Conservation (phyloP, 2,888 invertebrate species). For the Sicus ferrugineus region DNA sequence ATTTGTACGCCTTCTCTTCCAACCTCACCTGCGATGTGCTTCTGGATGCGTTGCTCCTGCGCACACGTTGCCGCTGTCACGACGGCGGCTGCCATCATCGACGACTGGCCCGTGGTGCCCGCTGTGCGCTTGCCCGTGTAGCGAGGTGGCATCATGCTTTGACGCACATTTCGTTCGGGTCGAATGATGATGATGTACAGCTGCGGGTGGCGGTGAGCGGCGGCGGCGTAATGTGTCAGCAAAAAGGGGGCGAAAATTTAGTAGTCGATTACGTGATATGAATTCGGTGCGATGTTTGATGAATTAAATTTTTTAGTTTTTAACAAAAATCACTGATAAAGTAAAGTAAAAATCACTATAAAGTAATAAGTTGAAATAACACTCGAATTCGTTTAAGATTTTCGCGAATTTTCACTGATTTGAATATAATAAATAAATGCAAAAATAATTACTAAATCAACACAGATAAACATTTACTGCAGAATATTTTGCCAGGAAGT, state of each 20-base stretch:
- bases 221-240: neutral
- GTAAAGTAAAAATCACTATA: too few species aligned
- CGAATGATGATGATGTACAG: constrained; percentile 88
- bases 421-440: too few species aligned
- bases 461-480: too few species aligned
- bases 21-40: constrained; percentile 67
- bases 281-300: too few species aligned
- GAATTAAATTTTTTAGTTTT: too few species aligned
- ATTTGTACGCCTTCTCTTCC: neutral
- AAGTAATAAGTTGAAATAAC: too few species aligned
- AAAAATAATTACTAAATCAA: too few species aligned
- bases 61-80: constrained; percentile 74
- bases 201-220: constrained; percentile 63
- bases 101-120: constrained; percentile 70
- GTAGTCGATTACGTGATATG: too few species aligned
- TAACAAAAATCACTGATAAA: too few species aligned
- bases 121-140: constrained; percentile 72
- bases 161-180: constrained; percentile 88
- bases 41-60: constrained; percentile 72
- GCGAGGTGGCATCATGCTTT: constrained; percentile 82
- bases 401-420: too few species aligned
- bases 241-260: neutral
- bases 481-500: too few species aligned
- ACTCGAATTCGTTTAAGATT: too few species aligned
- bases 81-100: constrained; percentile 75